phyloP scores from a whole-genome alignment of 1,140 invertebrate species.

The Gryon sp. region DNA sequence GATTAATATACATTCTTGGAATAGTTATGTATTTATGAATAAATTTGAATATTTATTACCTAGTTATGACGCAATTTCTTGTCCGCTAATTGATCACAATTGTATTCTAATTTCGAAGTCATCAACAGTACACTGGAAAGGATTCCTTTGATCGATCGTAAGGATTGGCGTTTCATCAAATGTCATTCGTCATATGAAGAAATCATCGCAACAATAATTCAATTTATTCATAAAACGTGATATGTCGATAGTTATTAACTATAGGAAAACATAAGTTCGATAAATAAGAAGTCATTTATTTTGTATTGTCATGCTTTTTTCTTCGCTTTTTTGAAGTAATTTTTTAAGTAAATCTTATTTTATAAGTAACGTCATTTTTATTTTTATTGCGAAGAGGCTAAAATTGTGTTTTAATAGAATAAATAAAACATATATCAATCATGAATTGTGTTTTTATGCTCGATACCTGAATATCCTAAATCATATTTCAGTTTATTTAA shows the following conservation, averaged over 20 bases:
- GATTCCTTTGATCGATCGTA: neutral
- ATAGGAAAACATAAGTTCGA: no score
- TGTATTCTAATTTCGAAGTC: neutral
- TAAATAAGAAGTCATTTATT: neutral
- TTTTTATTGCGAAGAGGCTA: slow-evolving; percentile 4
- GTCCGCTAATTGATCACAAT: neutral
- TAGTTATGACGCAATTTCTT: neutral
- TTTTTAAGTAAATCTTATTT: slow-evolving; percentile 1
- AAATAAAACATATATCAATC: neutral
- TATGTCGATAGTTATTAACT: no score
- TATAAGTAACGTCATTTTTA: neutral
- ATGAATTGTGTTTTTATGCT: neutral
- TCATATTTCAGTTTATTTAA: neutral
- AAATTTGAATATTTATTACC: slow-evolving; percentile 8
- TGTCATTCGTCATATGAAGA: no score
- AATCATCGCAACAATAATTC: no score
- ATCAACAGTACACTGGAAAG: neutral
- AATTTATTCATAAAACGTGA: no score
- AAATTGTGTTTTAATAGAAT: slow-evolving; percentile 7
- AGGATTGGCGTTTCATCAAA: no score
- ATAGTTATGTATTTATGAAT: neutral
- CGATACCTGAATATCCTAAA: neutral
- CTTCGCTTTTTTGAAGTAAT: no score
- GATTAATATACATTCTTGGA: neutral
- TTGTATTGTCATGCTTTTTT: no score